A percentile compares a stretch with the other conserved stretches of the same genome.
These are phyloP conservation scores for Thamnophis elegans DNA, from an alignment of 2,797 vertebrate genomes.

Conservation along the genomic window DNA sequence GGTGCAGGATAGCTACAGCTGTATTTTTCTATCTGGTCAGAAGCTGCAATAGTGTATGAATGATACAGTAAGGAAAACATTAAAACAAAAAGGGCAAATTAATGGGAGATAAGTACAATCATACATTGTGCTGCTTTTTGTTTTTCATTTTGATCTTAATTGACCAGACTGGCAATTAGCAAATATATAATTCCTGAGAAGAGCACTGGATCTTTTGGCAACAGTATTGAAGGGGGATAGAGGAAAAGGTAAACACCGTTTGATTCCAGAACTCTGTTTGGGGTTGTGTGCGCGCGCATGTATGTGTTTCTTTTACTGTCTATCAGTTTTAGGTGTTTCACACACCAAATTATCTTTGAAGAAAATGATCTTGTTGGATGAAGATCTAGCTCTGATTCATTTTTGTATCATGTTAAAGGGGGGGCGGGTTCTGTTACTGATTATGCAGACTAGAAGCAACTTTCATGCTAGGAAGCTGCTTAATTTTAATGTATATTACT, in stretches of 20 bases:
- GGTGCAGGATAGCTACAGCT: conserved; percentile 70
- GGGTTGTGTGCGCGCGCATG: conserved; percentile 62
- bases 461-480: conserved; percentile 77
- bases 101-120: conserved; percentile 77
- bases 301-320: conserved; percentile 66
- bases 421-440: conserved; percentile 74
- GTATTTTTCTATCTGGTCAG: conserved; percentile 71
- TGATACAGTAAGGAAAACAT: conserved; percentile 62
- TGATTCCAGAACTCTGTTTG: conserved; percentile 68
- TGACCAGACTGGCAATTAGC: conserved; percentile 75
- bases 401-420: conserved; percentile 68
- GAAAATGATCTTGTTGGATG: conserved; percentile 71
- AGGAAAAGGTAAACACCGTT: conserved; percentile 67
- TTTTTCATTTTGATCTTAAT: conserved; percentile 70
- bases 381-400: conserved; percentile 75
- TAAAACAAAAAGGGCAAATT: conserved; percentile 70
- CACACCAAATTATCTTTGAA: conserved; percentile 45
- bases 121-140: conserved; percentile 83
- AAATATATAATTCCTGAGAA: conserved; percentile 67
- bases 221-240: conserved; percentile 55
- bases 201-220: conserved; percentile 77
- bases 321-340: conserved; percentile 69
- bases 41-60: conserved; percentile 70
- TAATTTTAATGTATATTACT: conserved; percentile 85
- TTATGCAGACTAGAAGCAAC: conserved; percentile 81